Evolutionary conservation across 2,113 vertebrate species (phyloP), one percentile per base, ranked within the genome.

Genomic region (Accipiter cooperii): DNA sequence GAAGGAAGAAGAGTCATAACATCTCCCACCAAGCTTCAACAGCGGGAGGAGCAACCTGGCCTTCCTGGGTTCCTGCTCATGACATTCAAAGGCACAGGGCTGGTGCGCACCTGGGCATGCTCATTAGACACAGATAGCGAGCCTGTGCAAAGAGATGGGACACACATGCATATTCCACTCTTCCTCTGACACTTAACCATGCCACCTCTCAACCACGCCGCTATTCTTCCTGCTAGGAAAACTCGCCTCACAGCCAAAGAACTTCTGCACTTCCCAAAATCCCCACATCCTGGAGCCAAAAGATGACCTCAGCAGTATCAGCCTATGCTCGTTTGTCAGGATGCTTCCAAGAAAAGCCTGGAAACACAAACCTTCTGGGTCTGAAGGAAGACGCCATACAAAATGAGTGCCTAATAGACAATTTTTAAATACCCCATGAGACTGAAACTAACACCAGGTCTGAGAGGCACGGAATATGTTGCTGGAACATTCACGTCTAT

Each of bases 201-300:
- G 9, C 29, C 0, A 5, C 21, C 70, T 91, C 47, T 71, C 71
- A 89, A 87, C 6, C 31, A 76, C 1, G 1, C 0, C 5, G 2
- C 40, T 87, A 2, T 13, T 63, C 49, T 66, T 64, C 24, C 51
- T 24, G 5, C 15, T 29, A 68, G 44, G 85, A 93, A 85, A 94
- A 52, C 8, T 17, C 0, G 1, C 26, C 64, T 54, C 3, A 5
- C 8, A 79, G 70, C 29, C 92, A 78, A 38, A 58, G 12, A 93
- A 55, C 6, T 80, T 38, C 65, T 75, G 31, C 16, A 57, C 51
- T 74, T 92, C 24, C 24, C 25, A 7, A 83, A 70, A 90, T 29
- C 36, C 16, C 54, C 61, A 83, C 21, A 71, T 61, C 42, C 40
- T 71, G 61, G 33, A 90, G 92, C 66, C 86, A 92, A 79, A 55